These are phyloP conservation scores for Serripes groenlandicus DNA, from an alignment of 2,888 invertebrate species.

Conservation along the genomic window DNA sequence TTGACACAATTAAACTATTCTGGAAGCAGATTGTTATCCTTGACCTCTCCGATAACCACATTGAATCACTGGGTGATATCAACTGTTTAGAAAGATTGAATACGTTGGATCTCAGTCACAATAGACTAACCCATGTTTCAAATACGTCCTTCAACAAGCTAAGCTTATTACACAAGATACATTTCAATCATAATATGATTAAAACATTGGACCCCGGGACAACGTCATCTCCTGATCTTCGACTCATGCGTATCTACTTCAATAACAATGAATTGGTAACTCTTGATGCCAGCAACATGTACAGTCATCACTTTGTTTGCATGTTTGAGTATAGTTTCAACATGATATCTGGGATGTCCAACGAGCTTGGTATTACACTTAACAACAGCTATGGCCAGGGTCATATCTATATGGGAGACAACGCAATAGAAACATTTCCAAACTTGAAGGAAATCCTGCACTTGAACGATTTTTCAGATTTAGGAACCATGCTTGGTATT, in stretches of 20 bases:
- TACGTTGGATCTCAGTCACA: slow-evolving; percentile 10
- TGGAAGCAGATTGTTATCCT: slow-evolving; percentile 18
- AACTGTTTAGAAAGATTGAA: slow-evolving; percentile 39
- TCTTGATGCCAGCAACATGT: slow-evolving; percentile 43
- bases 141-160: slow-evolving; percentile 35
- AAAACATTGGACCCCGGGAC: slow-evolving; percentile 7
- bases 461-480: slow-evolving; percentile 22
- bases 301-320: slow-evolving; percentile 44
- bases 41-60: slow-evolving; percentile 25
- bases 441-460: slow-evolving; percentile 45
- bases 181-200: slow-evolving; percentile 16
- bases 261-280: not conserved
- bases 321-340: slow-evolving; percentile 34
- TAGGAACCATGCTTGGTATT: slow-evolving; percentile 40
- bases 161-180: slow-evolving; percentile 8
- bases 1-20: slow-evolving; percentile 9
- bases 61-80: slow-evolving; percentile 18
- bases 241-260: not conserved
- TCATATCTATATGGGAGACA: slow-evolving; percentile 29
- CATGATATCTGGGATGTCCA: slow-evolving; percentile 43
- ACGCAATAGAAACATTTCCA: slow-evolving; percentile 39
- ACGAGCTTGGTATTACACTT: slow-evolving; percentile 15
- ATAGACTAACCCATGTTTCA: slow-evolving; percentile 17
- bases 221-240: not conserved
- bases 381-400: slow-evolving; percentile 45